A percentile compares a stretch with the other conserved stretches of the same genome.
Evolutionary conservation across 2,113 vertebrate genomes (phyloP).

Genomic region (Chionomys nivalis): DNA sequence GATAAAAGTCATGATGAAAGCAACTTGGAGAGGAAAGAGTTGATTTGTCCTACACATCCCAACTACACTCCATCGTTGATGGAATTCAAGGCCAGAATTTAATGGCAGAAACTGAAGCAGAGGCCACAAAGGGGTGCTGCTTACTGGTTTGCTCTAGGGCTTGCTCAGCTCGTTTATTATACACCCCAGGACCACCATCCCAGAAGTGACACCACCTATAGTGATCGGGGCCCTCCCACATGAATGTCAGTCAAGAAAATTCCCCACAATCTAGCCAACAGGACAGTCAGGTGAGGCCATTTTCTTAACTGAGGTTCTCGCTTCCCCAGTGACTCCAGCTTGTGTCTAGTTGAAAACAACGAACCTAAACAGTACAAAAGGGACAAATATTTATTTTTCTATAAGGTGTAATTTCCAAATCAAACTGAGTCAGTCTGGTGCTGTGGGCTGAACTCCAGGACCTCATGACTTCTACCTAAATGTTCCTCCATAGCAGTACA

Average conservation of each 20-base stretch:
- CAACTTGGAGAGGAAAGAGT: background rate
- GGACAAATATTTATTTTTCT: background rate
- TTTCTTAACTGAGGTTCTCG: no score
- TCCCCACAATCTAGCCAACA: background rate
- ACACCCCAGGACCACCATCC: background rate
- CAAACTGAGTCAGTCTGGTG: background rate
- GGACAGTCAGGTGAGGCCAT: background rate
- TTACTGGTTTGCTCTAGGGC: background rate
- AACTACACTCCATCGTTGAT: background rate
- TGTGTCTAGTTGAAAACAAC: background rate
- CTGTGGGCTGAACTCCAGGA: background rate
- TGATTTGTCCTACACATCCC: background rate
- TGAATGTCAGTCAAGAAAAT: background rate
- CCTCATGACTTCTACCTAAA: background rate
- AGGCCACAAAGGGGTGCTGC: background rate
- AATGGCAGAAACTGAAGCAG: background rate
- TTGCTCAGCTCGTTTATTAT: background rate
- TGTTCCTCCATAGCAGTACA: background rate
- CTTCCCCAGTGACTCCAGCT: background rate
- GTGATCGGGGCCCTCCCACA: no score
- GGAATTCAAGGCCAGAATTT: background rate
- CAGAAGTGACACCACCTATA: background rate
- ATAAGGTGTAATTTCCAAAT: background rate
- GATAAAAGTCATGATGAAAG: background rate
- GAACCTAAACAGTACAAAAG: background rate